These are phyloP conservation scores for Athrips mouffetella DNA, from an alignment of 2,888 invertebrate genomes.

Conservation along the genomic window DNA sequence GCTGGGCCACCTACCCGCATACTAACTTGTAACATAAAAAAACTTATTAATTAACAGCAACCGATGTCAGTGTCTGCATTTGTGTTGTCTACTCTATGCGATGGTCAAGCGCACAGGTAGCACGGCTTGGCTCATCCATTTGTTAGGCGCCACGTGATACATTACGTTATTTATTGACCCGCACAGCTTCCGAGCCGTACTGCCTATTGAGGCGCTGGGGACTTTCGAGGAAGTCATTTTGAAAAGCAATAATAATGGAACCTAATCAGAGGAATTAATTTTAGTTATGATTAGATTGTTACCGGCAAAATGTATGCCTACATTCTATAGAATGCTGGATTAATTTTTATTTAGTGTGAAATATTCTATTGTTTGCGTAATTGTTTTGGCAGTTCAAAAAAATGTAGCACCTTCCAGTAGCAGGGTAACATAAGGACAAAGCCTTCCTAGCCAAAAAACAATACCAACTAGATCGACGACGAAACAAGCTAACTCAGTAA, in stretches of 20 bases:
- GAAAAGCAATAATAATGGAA: not conserved
- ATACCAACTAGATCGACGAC: no score
- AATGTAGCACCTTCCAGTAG: no score
- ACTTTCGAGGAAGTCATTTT: conserved; percentile 1
- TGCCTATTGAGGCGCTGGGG: not conserved
- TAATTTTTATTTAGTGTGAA: no score
- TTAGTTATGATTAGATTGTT: not conserved
- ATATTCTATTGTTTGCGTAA: no score
- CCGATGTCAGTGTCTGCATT: conserved; percentile 18
- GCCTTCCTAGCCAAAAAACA: no score
- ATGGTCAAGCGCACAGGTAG: conserved; percentile 46
- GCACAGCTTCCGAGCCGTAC: conserved; percentile 39
- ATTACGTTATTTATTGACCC: conserved; percentile 60
- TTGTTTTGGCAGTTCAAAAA: no score
- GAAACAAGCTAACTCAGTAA: no score
- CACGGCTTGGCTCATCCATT: conserved; percentile 62
- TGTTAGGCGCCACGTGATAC: conserved; percentile 65
- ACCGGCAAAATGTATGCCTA: no score
- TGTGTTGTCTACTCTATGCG: conserved; percentile 21
- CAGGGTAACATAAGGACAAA: no score
- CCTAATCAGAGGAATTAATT: not conserved
- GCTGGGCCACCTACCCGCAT: no score
- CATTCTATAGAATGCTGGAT: no score
- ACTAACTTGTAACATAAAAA: no score
- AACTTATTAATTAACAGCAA: not conserved